Evolutionary conservation across 2,113 vertebrate species (phyloP).

Genomic region (Lophius piscatorius): DNA sequence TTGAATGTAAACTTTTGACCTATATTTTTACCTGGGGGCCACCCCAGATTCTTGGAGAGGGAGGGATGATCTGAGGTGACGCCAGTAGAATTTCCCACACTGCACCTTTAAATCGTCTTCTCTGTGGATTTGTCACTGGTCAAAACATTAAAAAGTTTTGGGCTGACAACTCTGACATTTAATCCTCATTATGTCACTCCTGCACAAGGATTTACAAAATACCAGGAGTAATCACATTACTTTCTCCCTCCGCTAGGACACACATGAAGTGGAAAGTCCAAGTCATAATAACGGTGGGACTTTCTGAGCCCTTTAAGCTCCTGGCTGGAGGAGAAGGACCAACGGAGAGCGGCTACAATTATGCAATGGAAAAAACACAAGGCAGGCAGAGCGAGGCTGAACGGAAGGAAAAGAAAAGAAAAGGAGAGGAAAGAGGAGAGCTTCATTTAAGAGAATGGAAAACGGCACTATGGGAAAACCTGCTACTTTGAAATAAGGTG

Average conservation of each 20-base stretch:
- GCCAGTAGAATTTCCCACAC: no score
- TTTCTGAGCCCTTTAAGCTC: constrained; percentile 67
- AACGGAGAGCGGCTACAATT: constrained; percentile 63
- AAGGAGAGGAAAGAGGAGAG: constrained; percentile 44
- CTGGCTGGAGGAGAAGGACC: constrained; percentile 67
- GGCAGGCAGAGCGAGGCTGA: constrained; percentile 57
- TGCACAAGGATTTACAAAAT: constrained; percentile 38
- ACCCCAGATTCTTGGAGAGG: no score
- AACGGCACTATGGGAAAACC: constrained; percentile 63
- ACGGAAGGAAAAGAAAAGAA: constrained; percentile 49
- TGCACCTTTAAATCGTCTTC: no score
- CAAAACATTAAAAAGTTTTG: neutral
- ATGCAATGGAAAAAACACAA: constrained; percentile 76
- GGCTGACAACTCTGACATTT: constrained; percentile 15
- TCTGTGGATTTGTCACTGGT: no score
- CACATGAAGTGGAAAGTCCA: constrained; percentile 71
- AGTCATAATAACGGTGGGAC: constrained; percentile 68
- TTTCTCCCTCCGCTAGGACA: constrained; percentile 57
- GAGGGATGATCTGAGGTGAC: no score
- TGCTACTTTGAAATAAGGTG: constrained; percentile 67
- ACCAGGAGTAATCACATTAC: constrained; percentile 35
- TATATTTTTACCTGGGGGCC: no score
- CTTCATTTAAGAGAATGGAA: constrained; percentile 49
- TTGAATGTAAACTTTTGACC: no score
- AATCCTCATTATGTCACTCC: constrained; percentile 13